Conservation (phyloP, 1,140 invertebrate species). For the Schlechtendalia chinensis region DNA sequence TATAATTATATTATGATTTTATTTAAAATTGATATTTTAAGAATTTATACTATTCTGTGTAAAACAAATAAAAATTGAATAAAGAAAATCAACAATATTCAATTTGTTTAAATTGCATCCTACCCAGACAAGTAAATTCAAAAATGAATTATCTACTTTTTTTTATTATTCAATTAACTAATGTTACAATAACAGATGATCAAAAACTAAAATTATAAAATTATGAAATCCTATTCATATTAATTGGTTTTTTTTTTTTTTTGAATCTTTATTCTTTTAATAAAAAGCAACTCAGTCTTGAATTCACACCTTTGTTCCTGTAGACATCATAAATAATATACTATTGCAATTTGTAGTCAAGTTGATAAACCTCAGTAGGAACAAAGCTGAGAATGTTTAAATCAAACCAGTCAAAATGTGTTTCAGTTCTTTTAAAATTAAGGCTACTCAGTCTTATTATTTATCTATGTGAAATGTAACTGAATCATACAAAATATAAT, state of each 20-base stretch:
- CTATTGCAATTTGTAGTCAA: slow-evolving; percentile 39
- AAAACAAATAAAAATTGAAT: slow-evolving; percentile 32
- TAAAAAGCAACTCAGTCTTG: slow-evolving; percentile 47
- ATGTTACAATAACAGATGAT: slow-evolving; percentile 31
- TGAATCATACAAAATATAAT: slow-evolving; percentile 35
- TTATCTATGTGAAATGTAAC: slow-evolving; percentile 49
- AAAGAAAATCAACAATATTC: slow-evolving; percentile 28
- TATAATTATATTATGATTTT: background rate
- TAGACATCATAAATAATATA: slow-evolving; percentile 32
- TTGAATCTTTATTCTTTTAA: background rate
- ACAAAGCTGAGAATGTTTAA: slow-evolving; percentile 48
- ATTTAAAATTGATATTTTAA: background rate
- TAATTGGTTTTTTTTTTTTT: slow-evolving; percentile 25
- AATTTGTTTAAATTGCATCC: slow-evolving; percentile 45
- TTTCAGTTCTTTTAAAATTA: slow-evolving; percentile 48
- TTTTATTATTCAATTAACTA: slow-evolving; percentile 41
- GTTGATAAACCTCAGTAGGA: slow-evolving; percentile 33
- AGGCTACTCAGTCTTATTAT: slow-evolving; percentile 50
- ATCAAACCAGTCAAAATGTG: slow-evolving; percentile 46
- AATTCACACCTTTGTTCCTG: slow-evolving; percentile 44
- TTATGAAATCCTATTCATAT: slow-evolving; percentile 35
- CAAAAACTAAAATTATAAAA: slow-evolving; percentile 43
- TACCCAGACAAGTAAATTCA: slow-evolving; percentile 44
- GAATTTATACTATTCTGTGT: slow-evolving; percentile 18
- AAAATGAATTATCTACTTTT: slow-evolving; percentile 33